Base-by-base conservation (phyloP, 2,888 invertebrate species). In the Lottia scabra region DNA sequence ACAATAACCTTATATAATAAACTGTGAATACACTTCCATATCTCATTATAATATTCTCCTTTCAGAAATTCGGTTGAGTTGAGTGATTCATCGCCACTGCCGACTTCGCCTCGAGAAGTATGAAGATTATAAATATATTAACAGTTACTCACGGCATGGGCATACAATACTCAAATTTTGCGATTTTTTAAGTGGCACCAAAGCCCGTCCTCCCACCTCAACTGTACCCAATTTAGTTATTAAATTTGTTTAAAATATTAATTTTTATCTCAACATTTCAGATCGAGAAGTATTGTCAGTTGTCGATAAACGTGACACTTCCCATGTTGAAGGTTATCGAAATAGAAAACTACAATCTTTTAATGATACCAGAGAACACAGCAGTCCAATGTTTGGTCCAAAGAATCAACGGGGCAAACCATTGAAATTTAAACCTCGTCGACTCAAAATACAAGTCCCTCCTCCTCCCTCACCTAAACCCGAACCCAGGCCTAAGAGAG, bases 271-370 rank as follows among this genome's bases (percentile, higher is more conserved):
- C 23, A 5, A 4, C 6, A 2, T 38, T 38, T 38, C 44, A 78
- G 78, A 62, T 27, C 77, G 69, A 2, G 73, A 69, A 46, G 78
- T 77, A 8, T 72, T 77, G 27, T 77, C 78, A 16, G 69, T 71
- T n/a, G 65, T 75, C 6, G 78, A 78, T 27, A 65, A 70, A 27
- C n/a, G 15, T 5, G 56, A 48, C 44, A 30, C 69, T 43, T 48
- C 8, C 38, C 15, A 30, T 10, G 12, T 62, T 8, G 30, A 38
- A 15, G 19, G 16, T 5, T 71, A 56, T 63, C 56, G 45, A 16
- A 44, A 63, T 10, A 70, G 73, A 12, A 67, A 63, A 6, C 65
- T 70, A 15, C 67, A 65, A 23, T 70, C 73, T 10, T n/a, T 70
- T n/a, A 70, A 67, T 64, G 64, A 48, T 8, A 48, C 30, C 23